Conservation (phyloP, 2,797 vertebrate genomes). For the Diplodus sargus region DNA sequence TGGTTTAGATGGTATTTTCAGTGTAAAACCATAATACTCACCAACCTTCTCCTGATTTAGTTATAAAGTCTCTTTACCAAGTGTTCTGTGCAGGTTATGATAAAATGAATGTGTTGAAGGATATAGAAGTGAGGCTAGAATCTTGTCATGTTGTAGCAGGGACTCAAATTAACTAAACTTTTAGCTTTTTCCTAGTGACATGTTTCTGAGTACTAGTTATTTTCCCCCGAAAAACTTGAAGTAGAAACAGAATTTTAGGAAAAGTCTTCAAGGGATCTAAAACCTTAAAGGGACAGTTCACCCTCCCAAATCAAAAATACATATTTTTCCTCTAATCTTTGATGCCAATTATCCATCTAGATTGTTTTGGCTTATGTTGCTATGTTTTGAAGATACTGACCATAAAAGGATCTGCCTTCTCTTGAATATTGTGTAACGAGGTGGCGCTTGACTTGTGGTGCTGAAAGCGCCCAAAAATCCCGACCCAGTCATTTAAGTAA, state of each 20-base stretch:
- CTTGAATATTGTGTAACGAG: no score
- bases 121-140: conserved; percentile 55
- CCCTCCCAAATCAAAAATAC: no score
- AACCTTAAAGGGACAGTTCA: conserved; percentile 10
- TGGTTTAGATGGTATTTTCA: conserved; percentile 1
- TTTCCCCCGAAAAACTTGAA: not conserved
- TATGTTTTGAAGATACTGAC: no score
- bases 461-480: no score
- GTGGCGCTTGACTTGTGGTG: no score
- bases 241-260: conserved; percentile 37
- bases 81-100: conserved; percentile 59
- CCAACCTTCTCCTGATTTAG: conserved; percentile 17
- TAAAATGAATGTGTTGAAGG: conserved; percentile 74
- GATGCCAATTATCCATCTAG: no score
- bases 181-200: conserved; percentile 41
- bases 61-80: conserved; percentile 34
- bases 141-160: conserved; percentile 51
- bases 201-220: conserved; percentile 39
- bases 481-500: no score
- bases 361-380: no score
- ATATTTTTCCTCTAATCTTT: no score
- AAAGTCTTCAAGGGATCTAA: conserved; percentile 46
- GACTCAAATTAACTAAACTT: conserved; percentile 25
- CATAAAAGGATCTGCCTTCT: no score
- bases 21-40: not conserved